Conservation (phyloP, 2,797 vertebrate genomes). For the Diceros bicornis region DNA sequence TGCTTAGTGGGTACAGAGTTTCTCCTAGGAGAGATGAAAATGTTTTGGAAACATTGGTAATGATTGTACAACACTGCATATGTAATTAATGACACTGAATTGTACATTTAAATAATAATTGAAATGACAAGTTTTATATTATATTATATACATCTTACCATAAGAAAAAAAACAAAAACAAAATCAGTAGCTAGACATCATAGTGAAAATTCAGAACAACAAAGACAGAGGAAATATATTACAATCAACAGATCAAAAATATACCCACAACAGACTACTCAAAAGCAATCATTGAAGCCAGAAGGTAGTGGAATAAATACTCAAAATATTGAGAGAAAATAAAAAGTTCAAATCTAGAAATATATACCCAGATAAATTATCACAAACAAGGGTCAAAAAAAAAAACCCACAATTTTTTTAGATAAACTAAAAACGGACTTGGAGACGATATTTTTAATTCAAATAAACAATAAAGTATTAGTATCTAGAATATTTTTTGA, state of each 20-base stretch:
- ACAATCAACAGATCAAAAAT: neutral
- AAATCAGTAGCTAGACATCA: neutral
- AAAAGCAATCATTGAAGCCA: neutral
- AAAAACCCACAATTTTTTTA: neutral
- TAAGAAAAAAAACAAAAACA: neutral
- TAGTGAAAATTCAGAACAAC: neutral
- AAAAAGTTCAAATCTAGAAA: neutral
- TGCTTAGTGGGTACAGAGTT: too few species aligned
- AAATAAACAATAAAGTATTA: neutral
- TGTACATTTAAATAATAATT: neutral
- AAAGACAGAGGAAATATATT: neutral
- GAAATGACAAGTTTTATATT: neutral
- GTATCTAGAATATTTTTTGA: neutral
- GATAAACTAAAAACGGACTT: neutral
- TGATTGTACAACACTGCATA: too few species aligned
- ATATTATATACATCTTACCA: too few species aligned
- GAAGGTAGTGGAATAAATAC: neutral
- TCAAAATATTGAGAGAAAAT: neutral
- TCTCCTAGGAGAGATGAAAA: too few species aligned
- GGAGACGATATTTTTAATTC: neutral
- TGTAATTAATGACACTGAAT: neutral
- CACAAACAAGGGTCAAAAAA: neutral
- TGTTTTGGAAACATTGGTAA: too few species aligned
- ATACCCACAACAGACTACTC: neutral
- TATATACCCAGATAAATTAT: neutral